Conservation (phyloP, 2,113 vertebrate species). For the Isurus oxyrinchus region DNA sequence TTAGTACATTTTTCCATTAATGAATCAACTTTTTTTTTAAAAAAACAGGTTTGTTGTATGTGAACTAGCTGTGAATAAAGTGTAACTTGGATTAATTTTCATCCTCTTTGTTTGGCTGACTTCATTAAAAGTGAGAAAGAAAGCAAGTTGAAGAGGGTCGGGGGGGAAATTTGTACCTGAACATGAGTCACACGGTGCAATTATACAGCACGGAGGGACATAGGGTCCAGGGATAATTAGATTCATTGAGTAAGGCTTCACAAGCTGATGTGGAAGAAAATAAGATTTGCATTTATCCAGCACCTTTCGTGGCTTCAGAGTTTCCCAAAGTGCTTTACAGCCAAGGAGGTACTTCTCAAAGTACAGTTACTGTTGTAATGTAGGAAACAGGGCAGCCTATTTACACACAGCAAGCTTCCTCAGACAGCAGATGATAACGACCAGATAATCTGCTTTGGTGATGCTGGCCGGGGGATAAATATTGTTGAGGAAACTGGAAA, state of each 20-base stretch:
- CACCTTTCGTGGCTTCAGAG: neutral
- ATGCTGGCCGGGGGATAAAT: neutral
- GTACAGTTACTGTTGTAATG: neutral
- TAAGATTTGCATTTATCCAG: neutral
- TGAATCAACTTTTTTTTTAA: neutral
- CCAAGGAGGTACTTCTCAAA: neutral
- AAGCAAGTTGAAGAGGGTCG: neutral
- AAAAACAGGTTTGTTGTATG: neutral
- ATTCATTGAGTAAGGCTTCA: neutral
- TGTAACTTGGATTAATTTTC: constrained; percentile 12
- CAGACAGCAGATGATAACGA: neutral
- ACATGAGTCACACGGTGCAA: neutral
- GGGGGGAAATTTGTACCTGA: neutral
- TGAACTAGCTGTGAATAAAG: neutral
- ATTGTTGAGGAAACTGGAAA: neutral
- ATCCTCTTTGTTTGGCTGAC: neutral
- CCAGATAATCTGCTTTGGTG: neutral
- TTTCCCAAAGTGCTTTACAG: neutral
- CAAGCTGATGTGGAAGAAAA: neutral
- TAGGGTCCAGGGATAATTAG: neutral
- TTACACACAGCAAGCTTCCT: neutral
- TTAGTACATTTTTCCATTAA: constrained; percentile 9
- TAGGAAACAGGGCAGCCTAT: neutral
- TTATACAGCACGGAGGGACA: neutral
- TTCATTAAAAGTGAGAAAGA: neutral